Conservation (phyloP, 1,140 invertebrate species). For the Cherax destructor region DNA sequence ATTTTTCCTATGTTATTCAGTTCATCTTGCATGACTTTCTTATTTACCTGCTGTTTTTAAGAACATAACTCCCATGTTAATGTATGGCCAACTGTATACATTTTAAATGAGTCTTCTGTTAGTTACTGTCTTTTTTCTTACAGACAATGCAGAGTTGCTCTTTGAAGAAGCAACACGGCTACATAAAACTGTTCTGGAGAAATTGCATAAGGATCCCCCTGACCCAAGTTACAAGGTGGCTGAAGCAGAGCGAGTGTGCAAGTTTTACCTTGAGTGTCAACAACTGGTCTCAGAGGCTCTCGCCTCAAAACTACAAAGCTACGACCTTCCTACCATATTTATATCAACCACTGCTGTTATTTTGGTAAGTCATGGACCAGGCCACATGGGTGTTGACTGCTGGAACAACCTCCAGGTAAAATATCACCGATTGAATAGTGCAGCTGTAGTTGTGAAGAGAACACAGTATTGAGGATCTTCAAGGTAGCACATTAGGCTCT, state of each 20-base stretch:
- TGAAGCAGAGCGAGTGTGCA: constrained; percentile 27
- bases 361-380: constrained; percentile 30
- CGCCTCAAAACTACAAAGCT: constrained; percentile 56
- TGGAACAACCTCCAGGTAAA: too few relatives aligned
- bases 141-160: constrained; percentile 43
- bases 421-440: too few relatives aligned
- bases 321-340: constrained; percentile 55
- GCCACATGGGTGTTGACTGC: background rate
- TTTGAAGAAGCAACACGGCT: constrained; percentile 48
- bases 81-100: too few relatives aligned
- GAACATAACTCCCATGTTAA: too few relatives aligned
- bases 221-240: background rate
- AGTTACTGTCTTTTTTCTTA: background rate
- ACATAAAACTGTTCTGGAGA: constrained; percentile 29
- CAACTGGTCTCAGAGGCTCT: constrained; percentile 50
- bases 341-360: constrained; percentile 27
- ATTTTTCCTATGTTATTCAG: too few relatives aligned
- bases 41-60: too few relatives aligned
- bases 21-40: too few relatives aligned
- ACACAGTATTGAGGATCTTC: too few relatives aligned
- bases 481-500: too few relatives aligned
- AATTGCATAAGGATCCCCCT: constrained; percentile 12
- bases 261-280: constrained; percentile 53
- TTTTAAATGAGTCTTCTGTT: background rate
- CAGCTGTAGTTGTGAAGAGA: too few relatives aligned